Conservation (phyloP, 2,113 vertebrate genomes). For the Takifugu bimaculatus region DNA sequence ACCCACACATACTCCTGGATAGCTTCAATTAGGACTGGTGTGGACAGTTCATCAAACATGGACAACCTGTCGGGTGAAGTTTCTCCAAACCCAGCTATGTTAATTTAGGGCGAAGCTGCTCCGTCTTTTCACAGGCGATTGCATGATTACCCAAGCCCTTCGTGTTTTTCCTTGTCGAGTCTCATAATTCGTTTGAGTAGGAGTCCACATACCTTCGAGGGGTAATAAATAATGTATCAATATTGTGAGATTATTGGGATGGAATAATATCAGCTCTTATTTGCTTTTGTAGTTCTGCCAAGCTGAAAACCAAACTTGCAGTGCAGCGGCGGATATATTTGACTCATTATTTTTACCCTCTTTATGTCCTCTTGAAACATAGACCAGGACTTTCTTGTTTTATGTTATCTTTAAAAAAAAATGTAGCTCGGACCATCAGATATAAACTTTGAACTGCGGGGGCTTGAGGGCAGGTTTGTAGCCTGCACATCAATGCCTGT, state of each 20-base stretch:
- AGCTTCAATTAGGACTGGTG: not conserved
- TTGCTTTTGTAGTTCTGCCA: not conserved
- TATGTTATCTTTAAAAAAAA: conserved; percentile 2
- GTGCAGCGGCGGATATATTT: too few species aligned
- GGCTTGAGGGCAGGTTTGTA: conserved; percentile 22
- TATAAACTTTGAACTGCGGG: conserved; percentile 19
- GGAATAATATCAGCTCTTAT: conserved; percentile 28
- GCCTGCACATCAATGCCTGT: conserved; percentile 4
- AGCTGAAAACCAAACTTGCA: too few species aligned
- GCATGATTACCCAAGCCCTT: conserved; percentile 40
- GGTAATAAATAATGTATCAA: conserved; percentile 57
- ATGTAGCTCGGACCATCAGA: conserved; percentile 1
- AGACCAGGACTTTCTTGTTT: not conserved
- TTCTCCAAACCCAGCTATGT: conserved; percentile 14
- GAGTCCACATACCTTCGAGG: conserved; percentile 54
- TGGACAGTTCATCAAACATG: not conserved
- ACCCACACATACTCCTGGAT: not conserved
- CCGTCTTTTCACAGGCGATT: conserved; percentile 18
- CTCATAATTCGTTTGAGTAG: conserved; percentile 56
- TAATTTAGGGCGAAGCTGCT: conserved; percentile 17
- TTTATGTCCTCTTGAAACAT: too few species aligned
- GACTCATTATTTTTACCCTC: too few species aligned
- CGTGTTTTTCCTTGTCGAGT: conserved; percentile 45
- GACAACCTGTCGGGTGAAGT: not conserved
- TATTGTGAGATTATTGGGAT: conserved; percentile 53